A percentile compares a stretch with the other conserved stretches of the same genome.
Evolutionary conservation across 2,888 invertebrate species (phyloP).

Genomic region (Pinctada fucata): DNA sequence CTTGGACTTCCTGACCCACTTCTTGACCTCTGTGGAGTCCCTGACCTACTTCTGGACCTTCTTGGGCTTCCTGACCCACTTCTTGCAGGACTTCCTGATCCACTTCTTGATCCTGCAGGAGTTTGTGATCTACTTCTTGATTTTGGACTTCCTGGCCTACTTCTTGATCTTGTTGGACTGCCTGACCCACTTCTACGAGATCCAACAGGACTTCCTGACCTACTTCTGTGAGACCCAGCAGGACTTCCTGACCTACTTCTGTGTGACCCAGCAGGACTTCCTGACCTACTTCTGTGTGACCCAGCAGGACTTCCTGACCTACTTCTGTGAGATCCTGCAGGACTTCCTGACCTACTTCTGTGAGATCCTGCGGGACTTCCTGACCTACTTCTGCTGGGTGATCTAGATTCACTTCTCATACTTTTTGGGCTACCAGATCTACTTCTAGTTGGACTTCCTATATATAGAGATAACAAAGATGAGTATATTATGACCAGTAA

Average conservation of each 20-base stretch:
- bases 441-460: conserved; percentile 28
- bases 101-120: conserved; percentile 33
- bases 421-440: conserved; percentile 16
- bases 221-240: too few species aligned
- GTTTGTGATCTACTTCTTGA: conserved; percentile 28
- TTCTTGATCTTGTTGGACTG: conserved; percentile 36
- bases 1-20: conserved; percentile 39
- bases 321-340: too few species aligned
- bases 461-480: too few species aligned
- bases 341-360: too few species aligned
- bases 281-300: too few species aligned
- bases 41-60: conserved; percentile 42
- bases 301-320: too few species aligned
- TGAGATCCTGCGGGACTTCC: too few species aligned
- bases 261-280: too few species aligned
- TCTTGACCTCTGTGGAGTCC: conserved; percentile 44
- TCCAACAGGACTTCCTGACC: too few species aligned
- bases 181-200: conserved; percentile 32
- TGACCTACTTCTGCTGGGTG: conserved; percentile 40
- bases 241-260: too few species aligned
- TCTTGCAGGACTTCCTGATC: conserved; percentile 44
- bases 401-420: conserved; percentile 37
- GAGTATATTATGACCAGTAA: conserved; percentile 14
- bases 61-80: conserved; percentile 50
- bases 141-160: conserved; percentile 34